Percentiles rank a stretch among this genome's conserved stretches.
Evolutionary conservation across 2,888 invertebrate genomes (phyloP).

Genomic region (Argynnis bischoffii): DNA sequence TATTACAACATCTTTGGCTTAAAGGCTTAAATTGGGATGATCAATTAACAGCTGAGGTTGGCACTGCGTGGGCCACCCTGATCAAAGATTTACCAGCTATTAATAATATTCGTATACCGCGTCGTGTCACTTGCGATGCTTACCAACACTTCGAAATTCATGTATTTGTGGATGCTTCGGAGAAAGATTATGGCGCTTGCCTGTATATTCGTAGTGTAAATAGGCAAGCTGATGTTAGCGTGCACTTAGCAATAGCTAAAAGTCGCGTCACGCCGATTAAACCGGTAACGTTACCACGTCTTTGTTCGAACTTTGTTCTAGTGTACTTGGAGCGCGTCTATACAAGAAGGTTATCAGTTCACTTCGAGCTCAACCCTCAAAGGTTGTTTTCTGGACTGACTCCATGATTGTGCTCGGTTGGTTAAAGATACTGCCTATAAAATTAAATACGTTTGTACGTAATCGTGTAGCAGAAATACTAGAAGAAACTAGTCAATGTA

Average conservation of each 20-base stretch:
- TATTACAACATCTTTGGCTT: conserved; percentile 3
- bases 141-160: conserved; percentile 2
- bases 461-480: conserved; percentile 4
- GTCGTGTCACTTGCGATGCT: conserved; percentile 6
- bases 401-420: conserved; percentile 8
- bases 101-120: conserved; percentile 1
- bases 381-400: conserved; percentile 2
- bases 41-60: too few species aligned
- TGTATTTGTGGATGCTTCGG: conserved; percentile 15
- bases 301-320: conserved; percentile 12
- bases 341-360: background rate
- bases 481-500: background rate
- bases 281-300: background rate
- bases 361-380: background rate
- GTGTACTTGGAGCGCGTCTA: background rate
- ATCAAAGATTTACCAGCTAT: background rate
- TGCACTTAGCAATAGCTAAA: conserved; percentile 5
- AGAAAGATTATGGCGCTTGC: conserved; percentile 1
- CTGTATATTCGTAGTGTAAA: conserved; percentile 13
- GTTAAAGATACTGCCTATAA: background rate
- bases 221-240: background rate
- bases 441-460: background rate
- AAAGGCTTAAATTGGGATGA: conserved; percentile 9
- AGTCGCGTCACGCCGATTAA: conserved; percentile 8
- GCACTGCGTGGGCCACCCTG: too few species aligned